Conservation (phyloP, 2,888 invertebrate species). For the Cancer borealis region DNA sequence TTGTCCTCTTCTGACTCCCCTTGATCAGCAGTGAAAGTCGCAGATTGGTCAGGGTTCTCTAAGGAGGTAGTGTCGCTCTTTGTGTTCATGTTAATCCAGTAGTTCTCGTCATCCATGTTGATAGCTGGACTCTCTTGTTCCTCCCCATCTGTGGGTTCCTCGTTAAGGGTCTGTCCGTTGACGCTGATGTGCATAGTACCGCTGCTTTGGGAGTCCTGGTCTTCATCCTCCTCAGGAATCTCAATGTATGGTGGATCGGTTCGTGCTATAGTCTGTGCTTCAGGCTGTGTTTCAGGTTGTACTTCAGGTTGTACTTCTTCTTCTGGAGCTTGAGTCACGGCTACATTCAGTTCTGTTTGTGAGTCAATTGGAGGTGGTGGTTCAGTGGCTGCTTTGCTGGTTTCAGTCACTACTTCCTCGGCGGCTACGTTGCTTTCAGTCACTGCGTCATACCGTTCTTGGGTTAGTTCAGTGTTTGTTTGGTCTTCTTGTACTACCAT, state of each 20-base stretch:
- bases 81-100: background rate
- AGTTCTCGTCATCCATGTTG: background rate
- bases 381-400: background rate
- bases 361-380: background rate
- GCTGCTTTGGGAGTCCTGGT: background rate
- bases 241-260: background rate
- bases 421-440: background rate
- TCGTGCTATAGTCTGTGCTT: background rate
- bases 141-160: background rate
- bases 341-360: slow-evolving; percentile 9
- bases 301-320: slow-evolving; percentile 38
- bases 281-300: background rate
- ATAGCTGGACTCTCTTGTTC: background rate
- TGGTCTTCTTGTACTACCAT: background rate
- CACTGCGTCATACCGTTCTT: background rate
- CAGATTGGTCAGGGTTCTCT: background rate
- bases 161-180: slow-evolving; percentile 36
- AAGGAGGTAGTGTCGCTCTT: background rate
- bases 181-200: slow-evolving; percentile 57
- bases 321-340: background rate
- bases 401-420: background rate
- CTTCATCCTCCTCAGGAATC: background rate
- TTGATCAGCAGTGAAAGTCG: background rate
- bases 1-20: background rate
- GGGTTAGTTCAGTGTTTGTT: background rate